Conservation (phyloP, 2,797 vertebrate genomes). For the Trachops cirrhosus region DNA sequence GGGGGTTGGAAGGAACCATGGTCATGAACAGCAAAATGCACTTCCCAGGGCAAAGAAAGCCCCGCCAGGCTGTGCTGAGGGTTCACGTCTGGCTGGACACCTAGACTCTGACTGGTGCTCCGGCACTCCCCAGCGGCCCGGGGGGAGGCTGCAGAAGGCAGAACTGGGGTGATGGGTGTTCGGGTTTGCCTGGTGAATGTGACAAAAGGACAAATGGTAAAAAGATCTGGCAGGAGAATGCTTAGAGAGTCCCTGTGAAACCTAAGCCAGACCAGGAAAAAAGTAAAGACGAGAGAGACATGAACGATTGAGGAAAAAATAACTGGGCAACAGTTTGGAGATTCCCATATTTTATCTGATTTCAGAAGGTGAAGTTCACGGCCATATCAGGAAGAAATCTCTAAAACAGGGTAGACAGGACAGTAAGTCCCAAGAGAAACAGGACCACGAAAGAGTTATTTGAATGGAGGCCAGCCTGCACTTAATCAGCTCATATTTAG, state of each 20-base stretch:
- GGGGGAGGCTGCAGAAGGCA: neutral
- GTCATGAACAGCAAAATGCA: neutral
- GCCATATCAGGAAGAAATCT: neutral
- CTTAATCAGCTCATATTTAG: neutral
- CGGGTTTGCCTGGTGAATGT: neutral
- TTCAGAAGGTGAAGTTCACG: neutral
- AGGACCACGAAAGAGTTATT: neutral
- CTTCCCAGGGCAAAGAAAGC: neutral
- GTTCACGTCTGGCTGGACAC: neutral
- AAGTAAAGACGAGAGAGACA: neutral
- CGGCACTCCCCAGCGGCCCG: fast-evolving
- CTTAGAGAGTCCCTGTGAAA: neutral
- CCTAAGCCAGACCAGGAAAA: neutral
- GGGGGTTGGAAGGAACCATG: neutral
- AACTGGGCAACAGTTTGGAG: neutral
- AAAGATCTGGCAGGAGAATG: neutral
- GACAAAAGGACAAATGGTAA: neutral
- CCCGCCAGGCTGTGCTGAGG: neutral
- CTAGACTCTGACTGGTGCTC: neutral
- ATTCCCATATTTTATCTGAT: neutral
- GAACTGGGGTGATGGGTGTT: neutral
- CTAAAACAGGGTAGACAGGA: neutral
- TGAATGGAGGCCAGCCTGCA: neutral
- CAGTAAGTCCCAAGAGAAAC: neutral
- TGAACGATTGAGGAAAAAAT: neutral